These are phyloP conservation scores for Peromyscus melanophrys DNA, from an alignment of 2,797 vertebrate species.

Conservation along the genomic window DNA sequence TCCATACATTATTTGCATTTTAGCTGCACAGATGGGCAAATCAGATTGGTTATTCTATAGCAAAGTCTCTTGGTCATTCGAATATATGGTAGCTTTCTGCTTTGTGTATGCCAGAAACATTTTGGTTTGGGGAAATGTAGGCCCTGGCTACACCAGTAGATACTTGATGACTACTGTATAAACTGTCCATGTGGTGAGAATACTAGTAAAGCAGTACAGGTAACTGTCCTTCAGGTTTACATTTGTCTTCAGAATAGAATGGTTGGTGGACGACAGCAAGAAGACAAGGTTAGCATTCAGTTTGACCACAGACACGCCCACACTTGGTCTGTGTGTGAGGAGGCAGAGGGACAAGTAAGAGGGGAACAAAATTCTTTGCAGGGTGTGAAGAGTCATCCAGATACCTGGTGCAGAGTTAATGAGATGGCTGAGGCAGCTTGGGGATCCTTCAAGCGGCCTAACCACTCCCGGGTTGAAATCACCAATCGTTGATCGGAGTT, in stretches of 20 bases:
- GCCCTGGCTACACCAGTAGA: not conserved
- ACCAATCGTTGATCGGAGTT: not conserved
- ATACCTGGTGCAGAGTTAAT: conserved; percentile 8
- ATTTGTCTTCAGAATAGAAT: conserved; percentile 40
- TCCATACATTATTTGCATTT: conserved; percentile 87
- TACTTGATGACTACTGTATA: not conserved
- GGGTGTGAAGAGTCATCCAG: not conserved
- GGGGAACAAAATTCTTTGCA: not conserved
- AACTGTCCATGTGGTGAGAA: conserved; percentile 35
- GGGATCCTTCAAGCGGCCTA: not conserved
- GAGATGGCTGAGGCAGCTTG: not conserved
- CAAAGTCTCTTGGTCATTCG: conserved; percentile 85
- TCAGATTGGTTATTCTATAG: conserved; percentile 82
- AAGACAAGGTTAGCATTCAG: not conserved
- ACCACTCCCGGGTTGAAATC: not conserved
- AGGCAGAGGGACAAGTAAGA: conserved; percentile 5
- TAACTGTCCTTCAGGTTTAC: not conserved
- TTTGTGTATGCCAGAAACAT: conserved; percentile 81
- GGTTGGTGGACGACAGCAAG: not conserved
- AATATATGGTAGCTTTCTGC: conserved; percentile 81
- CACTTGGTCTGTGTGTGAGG: not conserved
- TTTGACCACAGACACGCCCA: not conserved
- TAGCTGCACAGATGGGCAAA: conserved; percentile 85
- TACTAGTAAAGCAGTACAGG: conserved; percentile 59
- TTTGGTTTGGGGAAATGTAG: conserved; percentile 78